Percentiles rank a stretch among this genome's conserved stretches.
phyloP scores from a whole-genome alignment of 1,140 invertebrate species.

The Achatina immaculata region DNA sequence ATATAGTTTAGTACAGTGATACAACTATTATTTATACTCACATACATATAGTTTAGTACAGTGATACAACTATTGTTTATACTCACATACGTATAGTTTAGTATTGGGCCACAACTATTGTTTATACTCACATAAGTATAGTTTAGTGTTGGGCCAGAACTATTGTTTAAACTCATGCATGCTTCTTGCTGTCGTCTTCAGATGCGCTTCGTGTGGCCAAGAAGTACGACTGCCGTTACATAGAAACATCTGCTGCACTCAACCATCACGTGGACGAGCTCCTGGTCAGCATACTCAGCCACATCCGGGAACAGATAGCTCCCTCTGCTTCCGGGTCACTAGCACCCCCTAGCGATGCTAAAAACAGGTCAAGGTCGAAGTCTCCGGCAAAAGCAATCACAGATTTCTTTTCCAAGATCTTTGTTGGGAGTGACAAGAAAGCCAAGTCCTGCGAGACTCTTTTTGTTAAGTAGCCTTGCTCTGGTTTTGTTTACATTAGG shows the following conservation, averaged over 20 bases:
- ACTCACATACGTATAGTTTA: too few species aligned
- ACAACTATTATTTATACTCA: too few species aligned
- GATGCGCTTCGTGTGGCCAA: conserved; percentile 74
- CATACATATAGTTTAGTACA: too few species aligned
- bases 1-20: too few species aligned
- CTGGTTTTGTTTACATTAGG: too few species aligned
- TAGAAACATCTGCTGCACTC: conserved; percentile 84
- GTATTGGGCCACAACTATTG: too few species aligned
- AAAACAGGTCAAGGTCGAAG: conserved; percentile 36
- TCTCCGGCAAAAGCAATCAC: conserved; percentile 39
- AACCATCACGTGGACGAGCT: conserved; percentile 87
- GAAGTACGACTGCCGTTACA: conserved; percentile 83
- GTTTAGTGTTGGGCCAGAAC: too few species aligned
- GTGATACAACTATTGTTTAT: too few species aligned
- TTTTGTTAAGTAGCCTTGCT: conserved; percentile 35
- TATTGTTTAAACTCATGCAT: too few species aligned
- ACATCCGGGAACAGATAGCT: conserved; percentile 69
- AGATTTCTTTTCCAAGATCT: conserved; percentile 52
- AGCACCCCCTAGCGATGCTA: conserved; percentile 11
- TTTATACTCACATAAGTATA: too few species aligned
- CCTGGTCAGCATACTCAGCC: conserved; percentile 80
- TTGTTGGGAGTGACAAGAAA: conserved; percentile 50
- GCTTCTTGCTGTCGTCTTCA: conserved; percentile 41
- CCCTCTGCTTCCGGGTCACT: conserved; percentile 18
- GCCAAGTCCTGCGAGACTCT: conserved; percentile 58